phyloP scores from a whole-genome alignment of 2,888 invertebrate genomes.

The Nemapogon koenigi region DNA sequence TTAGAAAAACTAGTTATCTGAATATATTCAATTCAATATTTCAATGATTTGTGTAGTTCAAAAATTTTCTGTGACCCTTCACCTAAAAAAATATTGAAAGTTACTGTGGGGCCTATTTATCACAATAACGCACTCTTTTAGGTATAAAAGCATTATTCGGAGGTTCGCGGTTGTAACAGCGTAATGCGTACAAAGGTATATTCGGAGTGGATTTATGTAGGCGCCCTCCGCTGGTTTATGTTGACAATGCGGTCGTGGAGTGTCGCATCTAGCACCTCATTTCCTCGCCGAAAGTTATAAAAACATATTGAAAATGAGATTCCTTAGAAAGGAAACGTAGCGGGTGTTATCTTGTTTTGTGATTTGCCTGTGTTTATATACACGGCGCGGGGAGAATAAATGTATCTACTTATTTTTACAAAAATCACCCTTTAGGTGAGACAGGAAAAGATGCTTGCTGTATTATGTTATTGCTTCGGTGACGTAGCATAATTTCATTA shows the following conservation, averaged over 20 bases:
- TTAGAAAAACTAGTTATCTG: no score
- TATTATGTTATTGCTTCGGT: no score
- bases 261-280: slow-evolving; percentile 57
- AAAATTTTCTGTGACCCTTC: no score
- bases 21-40: no score
- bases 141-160: slow-evolving; percentile 44
- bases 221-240: slow-evolving; percentile 58
- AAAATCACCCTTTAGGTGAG: slow-evolving; percentile 13
- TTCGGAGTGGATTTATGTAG: slow-evolving; percentile 58
- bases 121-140: no score
- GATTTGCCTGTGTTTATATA: slow-evolving; percentile 58
- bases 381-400: slow-evolving; percentile 37
- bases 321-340: slow-evolving; percentile 48
- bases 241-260: slow-evolving; percentile 51
- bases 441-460: no score
- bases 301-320: slow-evolving; percentile 66
- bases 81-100: no score
- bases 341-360: slow-evolving; percentile 61
- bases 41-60: no score
- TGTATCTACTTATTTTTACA: slow-evolving; percentile 47
- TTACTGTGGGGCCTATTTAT: no score
- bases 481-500: no score
- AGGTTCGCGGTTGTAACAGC: slow-evolving; percentile 43
- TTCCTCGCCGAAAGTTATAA: slow-evolving; percentile 63
- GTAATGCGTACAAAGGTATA: slow-evolving; percentile 62